Conservation (phyloP, 2,888 invertebrate genomes). For the Cylindroiulus punctatus region DNA sequence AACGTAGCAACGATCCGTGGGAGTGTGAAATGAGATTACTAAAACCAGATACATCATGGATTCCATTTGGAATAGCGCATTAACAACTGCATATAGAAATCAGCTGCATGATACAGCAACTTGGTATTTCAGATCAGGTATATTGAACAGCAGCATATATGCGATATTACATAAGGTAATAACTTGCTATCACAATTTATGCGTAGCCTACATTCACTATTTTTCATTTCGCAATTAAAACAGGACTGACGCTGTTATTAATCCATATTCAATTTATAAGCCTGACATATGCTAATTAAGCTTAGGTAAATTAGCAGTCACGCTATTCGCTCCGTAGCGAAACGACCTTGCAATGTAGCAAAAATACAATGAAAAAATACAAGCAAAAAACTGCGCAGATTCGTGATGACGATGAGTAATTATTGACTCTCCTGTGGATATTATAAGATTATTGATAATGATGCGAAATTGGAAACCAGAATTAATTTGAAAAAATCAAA, state of each 20-base stretch:
- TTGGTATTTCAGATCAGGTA: too few species aligned
- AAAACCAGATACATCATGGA: too few species aligned
- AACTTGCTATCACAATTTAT: background rate
- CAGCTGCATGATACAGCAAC: too few species aligned
- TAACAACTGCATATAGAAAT: too few species aligned
- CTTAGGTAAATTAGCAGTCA: background rate
- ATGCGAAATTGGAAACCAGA: background rate
- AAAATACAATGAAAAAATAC: background rate
- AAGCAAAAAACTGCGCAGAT: background rate
- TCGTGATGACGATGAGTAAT: background rate
- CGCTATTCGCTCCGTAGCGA: background rate
- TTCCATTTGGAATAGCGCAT: too few species aligned
- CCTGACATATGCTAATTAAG: slow-evolving; percentile 28
- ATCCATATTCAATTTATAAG: slow-evolving; percentile 8
- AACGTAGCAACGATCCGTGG: too few species aligned
- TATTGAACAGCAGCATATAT: too few species aligned
- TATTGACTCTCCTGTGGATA: background rate
- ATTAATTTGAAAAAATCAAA: slow-evolving; percentile 26
- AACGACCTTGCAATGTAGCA: background rate
- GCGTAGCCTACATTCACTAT: background rate
- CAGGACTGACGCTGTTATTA: background rate
- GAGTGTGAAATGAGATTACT: too few species aligned
- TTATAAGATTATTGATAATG: slow-evolving; percentile 3
- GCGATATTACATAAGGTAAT: too few species aligned
- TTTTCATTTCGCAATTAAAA: background rate